Percentiles rank a stretch among this genome's conserved stretches.
phyloP scores from a whole-genome alignment of 2,113 vertebrate species.

The Excalfactoria chinensis region DNA sequence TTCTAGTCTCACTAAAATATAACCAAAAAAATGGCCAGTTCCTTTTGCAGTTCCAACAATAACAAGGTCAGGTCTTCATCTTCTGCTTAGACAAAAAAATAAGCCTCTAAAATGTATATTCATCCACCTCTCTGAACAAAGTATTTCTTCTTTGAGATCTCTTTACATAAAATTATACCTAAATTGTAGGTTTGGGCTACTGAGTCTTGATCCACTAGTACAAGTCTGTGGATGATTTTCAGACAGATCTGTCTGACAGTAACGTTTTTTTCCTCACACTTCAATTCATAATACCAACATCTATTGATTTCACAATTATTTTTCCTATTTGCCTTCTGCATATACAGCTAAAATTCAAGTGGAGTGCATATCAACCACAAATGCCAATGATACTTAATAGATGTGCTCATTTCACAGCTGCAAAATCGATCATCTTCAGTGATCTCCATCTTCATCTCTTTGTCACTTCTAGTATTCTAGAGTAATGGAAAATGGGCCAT shows the following conservation, averaged over 20 bases:
- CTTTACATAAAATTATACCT: background rate
- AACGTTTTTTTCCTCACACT: slow-evolving; percentile 2
- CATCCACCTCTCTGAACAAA: background rate
- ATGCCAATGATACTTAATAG: slow-evolving; percentile 44
- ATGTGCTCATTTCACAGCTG: slow-evolving; percentile 44
- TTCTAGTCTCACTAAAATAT: background rate
- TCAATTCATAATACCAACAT: slow-evolving; percentile 29
- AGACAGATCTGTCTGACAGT: background rate
- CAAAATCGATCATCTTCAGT: slow-evolving; percentile 10
- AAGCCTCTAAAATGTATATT: background rate
- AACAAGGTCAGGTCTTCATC: background rate
- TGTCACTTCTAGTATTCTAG: slow-evolving; percentile 33
- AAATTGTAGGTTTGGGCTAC: background rate
- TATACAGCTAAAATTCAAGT: slow-evolving; percentile 38
- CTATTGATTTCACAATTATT: slow-evolving; percentile 58
- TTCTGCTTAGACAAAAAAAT: background rate
- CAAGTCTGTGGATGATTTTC: background rate
- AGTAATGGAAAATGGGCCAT: slow-evolving; percentile 10
- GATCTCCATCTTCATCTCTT: slow-evolving; percentile 36
- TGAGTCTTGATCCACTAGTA: background rate
- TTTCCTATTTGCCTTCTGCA: slow-evolving; percentile 35
- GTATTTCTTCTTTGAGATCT: background rate
- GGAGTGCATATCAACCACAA: slow-evolving; percentile 1
- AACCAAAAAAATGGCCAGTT: background rate
- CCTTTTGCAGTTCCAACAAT: background rate